Base-by-base conservation (phyloP, 2,113 vertebrate species). In the Cromileptes altivelis region DNA sequence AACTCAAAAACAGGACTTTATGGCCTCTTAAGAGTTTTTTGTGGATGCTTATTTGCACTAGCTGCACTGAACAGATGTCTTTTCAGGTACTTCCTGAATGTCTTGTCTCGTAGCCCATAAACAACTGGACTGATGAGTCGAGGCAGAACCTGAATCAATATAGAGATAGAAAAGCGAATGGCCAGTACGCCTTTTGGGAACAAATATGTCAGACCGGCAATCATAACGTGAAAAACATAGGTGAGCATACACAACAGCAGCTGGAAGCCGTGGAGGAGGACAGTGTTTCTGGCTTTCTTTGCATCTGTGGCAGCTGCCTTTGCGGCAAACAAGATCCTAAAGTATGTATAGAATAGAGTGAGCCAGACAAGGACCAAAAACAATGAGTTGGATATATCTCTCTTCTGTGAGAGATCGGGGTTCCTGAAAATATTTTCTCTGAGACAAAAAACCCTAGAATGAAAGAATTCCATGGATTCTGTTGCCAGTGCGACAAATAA, bases 91-190 rank as follows among this genome's bases (percentile, higher is more conserved):
- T 81, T 84, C 37, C 75, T 79, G 37, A 95, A 93, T 0, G 75
- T 85, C 23, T 88, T 80, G 78, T 95, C 94, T 78, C 94, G 89
- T 19, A 93, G 11, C 0, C 94, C 94, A 4, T 95, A 94, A 45
- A 95, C 53, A 10, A 93, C 40, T 0, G 94, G 94, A 71, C 92
- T 95, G 53, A 94, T 21, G 30, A 92, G 65, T 15, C 92, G 84
- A 5, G 94, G 93, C 10, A 94, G 52, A 25, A 94, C 80, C 2
- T 93, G 86, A 21, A 93, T 15, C 1, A 91, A 25, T 1, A 94
- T 25, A 13, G 85, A 80, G 3, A 57, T 1, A 2, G 49, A 18
- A 4, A 81, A 63, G 42, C 65, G 57, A 55, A 86, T 73, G 25
- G 33, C 25, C n/a, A 61, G 15, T 2, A 56, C 2, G 0, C 27